Conservation (phyloP, 2,797 vertebrate genomes). For the Cynodonichthys magdalenae region DNA sequence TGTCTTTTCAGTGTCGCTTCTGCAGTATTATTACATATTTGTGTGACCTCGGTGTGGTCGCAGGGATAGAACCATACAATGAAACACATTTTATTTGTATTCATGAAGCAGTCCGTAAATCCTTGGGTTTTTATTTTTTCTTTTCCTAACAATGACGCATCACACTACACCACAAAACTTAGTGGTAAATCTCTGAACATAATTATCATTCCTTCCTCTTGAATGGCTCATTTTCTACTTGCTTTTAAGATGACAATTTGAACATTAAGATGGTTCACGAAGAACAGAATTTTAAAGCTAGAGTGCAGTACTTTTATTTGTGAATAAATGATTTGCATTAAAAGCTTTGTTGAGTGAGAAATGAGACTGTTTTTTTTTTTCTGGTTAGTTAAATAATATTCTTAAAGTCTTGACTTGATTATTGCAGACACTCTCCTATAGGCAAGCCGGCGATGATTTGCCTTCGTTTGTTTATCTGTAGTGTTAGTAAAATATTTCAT, state of each 20-base stretch:
- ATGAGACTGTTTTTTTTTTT: too few relatives aligned
- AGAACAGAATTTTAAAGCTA: background rate
- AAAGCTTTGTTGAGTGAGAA: too few relatives aligned
- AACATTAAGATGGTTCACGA: background rate
- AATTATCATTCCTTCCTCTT: too few relatives aligned
- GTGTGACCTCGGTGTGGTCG: constrained; percentile 33
- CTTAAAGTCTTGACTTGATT: too few relatives aligned
- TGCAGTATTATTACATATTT: constrained; percentile 28
- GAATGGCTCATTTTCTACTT: too few relatives aligned
- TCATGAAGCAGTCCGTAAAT: constrained; percentile 28
- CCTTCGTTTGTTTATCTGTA: too few relatives aligned
- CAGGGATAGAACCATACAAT: constrained; percentile 12
- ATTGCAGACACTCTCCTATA: too few relatives aligned
- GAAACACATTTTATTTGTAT: constrained; percentile 20
- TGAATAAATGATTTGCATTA: background rate
- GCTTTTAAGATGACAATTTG: too few relatives aligned
- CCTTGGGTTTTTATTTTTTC: constrained; percentile 40
- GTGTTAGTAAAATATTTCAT: too few relatives aligned
- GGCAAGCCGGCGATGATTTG: too few relatives aligned
- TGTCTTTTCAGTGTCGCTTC: constrained; percentile 31
- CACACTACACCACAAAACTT: constrained; percentile 18
- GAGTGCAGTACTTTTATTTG: background rate
- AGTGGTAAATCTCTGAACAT: constrained; percentile 6
- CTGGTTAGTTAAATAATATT: background rate
- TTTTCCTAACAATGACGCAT: constrained; percentile 22